Evolutionary conservation across 2,888 invertebrate genomes (phyloP), one percentile per base, ranked within the genome.

Genomic region (Zhuqinia jingwanae): DNA sequence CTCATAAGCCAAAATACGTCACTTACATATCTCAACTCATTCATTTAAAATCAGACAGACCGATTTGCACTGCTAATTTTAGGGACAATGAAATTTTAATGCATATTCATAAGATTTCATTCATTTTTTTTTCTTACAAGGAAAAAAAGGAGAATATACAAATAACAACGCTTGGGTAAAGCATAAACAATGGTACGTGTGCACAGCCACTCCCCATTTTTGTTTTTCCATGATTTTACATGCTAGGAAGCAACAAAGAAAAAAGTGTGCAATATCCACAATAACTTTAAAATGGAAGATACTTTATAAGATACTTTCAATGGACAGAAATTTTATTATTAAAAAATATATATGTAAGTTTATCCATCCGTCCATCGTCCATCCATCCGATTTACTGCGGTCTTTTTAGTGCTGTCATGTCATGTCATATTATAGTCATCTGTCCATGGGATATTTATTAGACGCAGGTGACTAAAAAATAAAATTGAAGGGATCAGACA

Each of bases 81-180:
- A 45, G 47, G 68, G 20, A 68, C 68, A 68, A 47, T 47, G 68
- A 45, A n/a, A 6, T 47, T 22, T 22, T 47, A 25, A 45, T 68
- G 22, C 20, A 68, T 68, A 68, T 68, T 68, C 68, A 68, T 68
- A 42, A 68, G 47, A 25, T 2, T 68, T 47, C 20, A 22, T 22
- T 68, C 68, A 68, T 68, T 68, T 20, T 47, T 65, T 53, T 36
- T 65, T 65, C 17, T 2, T 47, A 68, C 45, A 68, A 45, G 45
- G 68, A 47, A 68, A 68, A 60, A 47, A 45, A 65, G 17, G 1
- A 36, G 30, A 68, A 68, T 42, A n/a, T n/a, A n/a, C n/a, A n/a
- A n/a, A n/a, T n/a, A n/a, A n/a, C n/a, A n/a, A n/a, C n/a, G n/a
- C 36, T 36, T 36, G n/a, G n/a, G n/a, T 36, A 36, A 36, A 36